Percentiles rank a stretch among this genome's conserved stretches.
Conservation (phyloP, 2,113 vertebrate species). For the Rhizomys pruinosus region DNA sequence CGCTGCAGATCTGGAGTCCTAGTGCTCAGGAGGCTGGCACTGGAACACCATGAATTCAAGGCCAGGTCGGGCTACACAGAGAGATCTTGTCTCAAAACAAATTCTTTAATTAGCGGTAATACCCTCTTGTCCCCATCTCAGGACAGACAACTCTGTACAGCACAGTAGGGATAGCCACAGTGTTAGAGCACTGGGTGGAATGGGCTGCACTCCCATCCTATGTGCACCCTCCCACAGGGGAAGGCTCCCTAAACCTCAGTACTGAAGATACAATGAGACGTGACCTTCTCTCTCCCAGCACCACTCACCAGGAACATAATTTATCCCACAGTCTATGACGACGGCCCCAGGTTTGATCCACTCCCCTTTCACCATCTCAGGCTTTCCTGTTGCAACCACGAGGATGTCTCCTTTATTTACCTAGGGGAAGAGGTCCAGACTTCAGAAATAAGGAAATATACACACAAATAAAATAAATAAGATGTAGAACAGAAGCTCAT, state of each 20-base stretch:
- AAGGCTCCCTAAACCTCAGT: not conserved
- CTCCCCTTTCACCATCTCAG: constrained; percentile 97
- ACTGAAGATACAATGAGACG: not conserved
- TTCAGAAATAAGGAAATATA: constrained; percentile 16
- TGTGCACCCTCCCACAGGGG: accelerated
- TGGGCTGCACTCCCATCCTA: not conserved
- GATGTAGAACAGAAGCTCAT: not conserved
- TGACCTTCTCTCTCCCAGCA: not conserved
- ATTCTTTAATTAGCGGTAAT: not conserved
- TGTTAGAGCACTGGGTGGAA: no score
- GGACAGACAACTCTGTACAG: not conserved
- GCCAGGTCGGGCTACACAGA: not conserved
- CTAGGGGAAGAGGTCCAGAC: constrained; percentile 70
- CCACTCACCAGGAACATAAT: constrained; percentile 92
- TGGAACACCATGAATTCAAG: not conserved
- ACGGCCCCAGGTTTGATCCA: constrained; percentile 98
- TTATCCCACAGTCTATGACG: constrained; percentile 99
- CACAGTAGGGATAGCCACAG: not conserved
- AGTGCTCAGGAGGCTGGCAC: not conserved
- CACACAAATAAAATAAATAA: not conserved
- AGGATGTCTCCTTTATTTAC: constrained; percentile 95
- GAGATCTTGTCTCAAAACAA: not conserved
- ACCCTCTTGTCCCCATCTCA: not conserved
- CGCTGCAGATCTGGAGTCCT: not conserved
- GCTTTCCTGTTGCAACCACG: constrained; percentile 95